Base-by-base conservation (phyloP, 2,797 vertebrate species). In the Characodon lateralis region DNA sequence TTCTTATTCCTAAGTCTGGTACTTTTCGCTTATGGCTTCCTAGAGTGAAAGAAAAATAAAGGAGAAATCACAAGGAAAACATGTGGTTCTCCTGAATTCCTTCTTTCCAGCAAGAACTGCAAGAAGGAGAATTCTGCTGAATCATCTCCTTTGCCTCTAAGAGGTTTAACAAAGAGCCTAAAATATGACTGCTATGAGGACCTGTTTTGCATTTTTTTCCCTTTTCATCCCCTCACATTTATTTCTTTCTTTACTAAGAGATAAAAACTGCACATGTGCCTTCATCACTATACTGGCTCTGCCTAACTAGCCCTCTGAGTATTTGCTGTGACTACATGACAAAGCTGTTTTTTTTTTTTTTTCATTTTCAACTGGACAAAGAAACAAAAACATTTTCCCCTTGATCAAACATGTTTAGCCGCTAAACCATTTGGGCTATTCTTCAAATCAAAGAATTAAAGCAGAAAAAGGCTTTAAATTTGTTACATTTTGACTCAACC, bases 371-470 rank as follows among this genome's bases (percentile, higher is more conserved):
- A 39, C n/a, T n/a, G 65, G 3, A n/a, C 9, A n/a, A 68, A 22
- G 2, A 10, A 75, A 68, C 77, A 31, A 10, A 14, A 14, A 35
- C 35, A 35, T 48, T 26, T 71, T 75, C 63, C 7, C 76, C 9
- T 72, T 71, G 18, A 5, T 0, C 0, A 7, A 56, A 22, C 65
- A 22, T 35, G 5, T 0, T 0, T 6, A 1, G 10, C 51, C 72
- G 50, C n/a, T 6, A 91, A 70, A 12, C 72, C 5, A n/a, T 83
- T 2, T 12, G 10, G 2, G 56, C 90, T 87, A 1, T 82, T 76
- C 84, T 93, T 95, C 50, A 94, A 74, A 1, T 58, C 16, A 0
- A 0, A 41, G 26, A 8, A 65, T 39, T 18, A 22, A 56, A 56
- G 35, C 3, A 35, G 35, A 35, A 35, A 35, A 76, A 76, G 4